Base-by-base conservation (phyloP, 2,888 invertebrate genomes). In the Lasioglossum calceatum region DNA sequence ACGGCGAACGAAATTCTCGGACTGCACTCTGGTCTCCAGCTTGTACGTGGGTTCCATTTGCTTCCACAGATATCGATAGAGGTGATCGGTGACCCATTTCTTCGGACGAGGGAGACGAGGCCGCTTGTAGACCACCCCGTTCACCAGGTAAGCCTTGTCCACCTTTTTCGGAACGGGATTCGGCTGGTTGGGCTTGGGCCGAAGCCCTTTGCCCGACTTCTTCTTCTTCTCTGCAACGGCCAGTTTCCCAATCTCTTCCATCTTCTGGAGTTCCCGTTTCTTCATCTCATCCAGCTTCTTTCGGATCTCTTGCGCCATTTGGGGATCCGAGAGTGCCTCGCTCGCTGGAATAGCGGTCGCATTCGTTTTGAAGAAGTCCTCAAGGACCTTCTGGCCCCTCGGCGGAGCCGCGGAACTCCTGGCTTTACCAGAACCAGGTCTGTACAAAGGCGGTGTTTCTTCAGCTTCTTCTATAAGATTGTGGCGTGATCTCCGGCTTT, bases 51-150 rank as follows among this genome's bases (percentile, higher is more conserved):
- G 89, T 64, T 94, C 93, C 91, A 95, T 88, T 23, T 80, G 77
- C 16, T 92, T 92, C 92, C 93, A 93, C 4, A 95, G 82, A 71
- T 91, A 84, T 16, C 88, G 89, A 64, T 95, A 95, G 5, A 95
- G 88, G 19, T 89, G 90, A 84, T 93, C 82, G 0, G 95, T 95
- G 1, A 81, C 93, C 95, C 95, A 95, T 0, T 77, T 27, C 10
- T 92, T 92, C 0, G 95, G 95, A 12, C 92, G 89, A 0, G 90
- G 88, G 2, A 95, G 88, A 47, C 83, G 92, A 0, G 94, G 93
- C 27, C 81, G 87, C 78, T 92, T 94, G 82, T 94, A 95, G 23
- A 91, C 79, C n/a, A 89, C 80, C 0, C 95, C 95, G 79, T 95
- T 91, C 1, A 95, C 91, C 5, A 93, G 77, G 36, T 88, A 94